A percentile compares a stretch with the other conserved stretches of the same genome.
These are phyloP conservation scores for Crenuchus spilurus DNA, from an alignment of 2,797 vertebrate genomes.

Conservation along the genomic window DNA sequence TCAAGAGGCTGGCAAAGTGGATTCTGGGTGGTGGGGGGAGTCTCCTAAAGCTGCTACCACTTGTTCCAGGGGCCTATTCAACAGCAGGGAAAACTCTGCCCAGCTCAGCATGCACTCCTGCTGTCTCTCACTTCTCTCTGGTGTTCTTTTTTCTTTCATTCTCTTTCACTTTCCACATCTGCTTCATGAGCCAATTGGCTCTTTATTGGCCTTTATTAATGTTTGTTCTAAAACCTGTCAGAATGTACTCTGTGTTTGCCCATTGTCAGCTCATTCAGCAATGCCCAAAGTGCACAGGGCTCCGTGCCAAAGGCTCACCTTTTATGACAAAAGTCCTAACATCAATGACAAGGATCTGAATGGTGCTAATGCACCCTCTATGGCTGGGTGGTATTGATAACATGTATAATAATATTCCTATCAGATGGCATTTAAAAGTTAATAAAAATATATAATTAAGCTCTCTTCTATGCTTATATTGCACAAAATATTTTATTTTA, in stretches of 20 bases:
- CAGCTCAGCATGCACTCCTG: constrained; percentile 31
- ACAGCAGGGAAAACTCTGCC: constrained; percentile 36
- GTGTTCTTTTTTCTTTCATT: constrained; percentile 9
- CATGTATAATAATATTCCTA: neutral
- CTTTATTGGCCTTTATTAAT: constrained; percentile 30
- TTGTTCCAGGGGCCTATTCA: constrained; percentile 50
- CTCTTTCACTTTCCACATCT: constrained; percentile 5
- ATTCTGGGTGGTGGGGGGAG: constrained; percentile 54
- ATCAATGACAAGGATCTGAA: neutral
- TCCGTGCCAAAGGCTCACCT: constrained; percentile 1
- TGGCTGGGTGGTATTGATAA: neutral
- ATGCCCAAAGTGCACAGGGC: neutral
- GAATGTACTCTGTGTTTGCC: constrained; percentile 27
- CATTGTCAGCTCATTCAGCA: constrained; percentile 18
- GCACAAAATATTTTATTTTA: too few relatives aligned
- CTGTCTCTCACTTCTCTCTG: constrained; percentile 26
- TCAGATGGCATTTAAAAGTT: neutral
- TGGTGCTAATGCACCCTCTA: neutral
- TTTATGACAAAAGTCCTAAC: constrained; percentile 4
- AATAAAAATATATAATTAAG: too few relatives aligned
- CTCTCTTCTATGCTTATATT: too few relatives aligned
- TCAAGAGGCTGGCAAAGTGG: constrained; percentile 75
- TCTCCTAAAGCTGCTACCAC: constrained; percentile 57
- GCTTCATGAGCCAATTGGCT: constrained; percentile 23
- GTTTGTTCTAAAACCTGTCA: constrained; percentile 29